Percentiles rank a stretch among this genome's conserved stretches.
Conservation (phyloP, 2,113 vertebrate species). For the Boulengeromyrus knoepffleri region DNA sequence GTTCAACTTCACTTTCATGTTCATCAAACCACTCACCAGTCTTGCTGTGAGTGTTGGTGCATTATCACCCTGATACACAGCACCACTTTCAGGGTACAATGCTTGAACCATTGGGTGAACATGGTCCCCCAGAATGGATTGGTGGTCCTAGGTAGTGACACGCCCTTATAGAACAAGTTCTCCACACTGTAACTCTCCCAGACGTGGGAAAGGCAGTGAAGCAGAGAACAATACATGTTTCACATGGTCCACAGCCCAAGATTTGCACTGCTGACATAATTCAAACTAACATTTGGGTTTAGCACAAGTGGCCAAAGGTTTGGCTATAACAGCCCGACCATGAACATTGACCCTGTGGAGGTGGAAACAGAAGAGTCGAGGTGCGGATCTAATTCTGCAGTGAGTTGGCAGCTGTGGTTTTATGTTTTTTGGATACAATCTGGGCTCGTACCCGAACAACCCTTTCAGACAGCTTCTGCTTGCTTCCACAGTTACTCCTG, state of each 20-base stretch:
- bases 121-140: too few species aligned
- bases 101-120: too few species aligned
- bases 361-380: neutral
- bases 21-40: too few species aligned
- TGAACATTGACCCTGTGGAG: neutral
- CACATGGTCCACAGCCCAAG: neutral
- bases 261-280: neutral
- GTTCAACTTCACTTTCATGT: too few species aligned
- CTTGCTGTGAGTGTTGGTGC: too few species aligned
- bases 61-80: too few species aligned
- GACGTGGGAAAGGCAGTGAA: neutral
- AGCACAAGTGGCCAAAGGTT: neutral
- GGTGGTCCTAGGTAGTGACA: neutral
- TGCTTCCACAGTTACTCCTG: neutral
- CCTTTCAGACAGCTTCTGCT: neutral
- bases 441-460: neutral
- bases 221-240: neutral
- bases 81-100: too few species aligned
- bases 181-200: neutral
- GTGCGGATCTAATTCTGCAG: neutral
- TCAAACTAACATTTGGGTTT: neutral
- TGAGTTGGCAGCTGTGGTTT: neutral
- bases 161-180: neutral
- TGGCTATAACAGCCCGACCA: neutral
- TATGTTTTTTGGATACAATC: neutral